phyloP scores from a whole-genome alignment of 2,113 vertebrate genomes.

The Callipepla californica region DNA sequence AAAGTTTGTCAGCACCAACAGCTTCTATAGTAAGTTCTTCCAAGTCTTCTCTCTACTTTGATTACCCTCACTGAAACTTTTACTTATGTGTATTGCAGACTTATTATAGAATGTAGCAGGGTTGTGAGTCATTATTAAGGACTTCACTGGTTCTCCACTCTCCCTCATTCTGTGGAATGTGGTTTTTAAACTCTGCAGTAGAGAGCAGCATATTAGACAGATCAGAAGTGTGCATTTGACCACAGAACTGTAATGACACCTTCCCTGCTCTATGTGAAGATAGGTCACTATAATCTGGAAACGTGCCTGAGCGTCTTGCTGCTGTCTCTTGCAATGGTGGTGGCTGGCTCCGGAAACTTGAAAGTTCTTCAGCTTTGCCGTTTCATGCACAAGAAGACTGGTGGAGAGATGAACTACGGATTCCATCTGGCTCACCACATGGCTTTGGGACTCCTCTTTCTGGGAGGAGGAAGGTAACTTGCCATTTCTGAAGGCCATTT shows the following conservation, averaged over 20 bases:
- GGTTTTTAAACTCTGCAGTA: not conserved
- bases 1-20: slow-evolving; percentile 89
- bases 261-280: slow-evolving; percentile 70
- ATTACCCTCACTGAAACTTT: not conserved
- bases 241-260: not conserved
- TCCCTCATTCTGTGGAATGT: not conserved
- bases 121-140: not conserved
- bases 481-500: not conserved
- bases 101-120: not conserved
- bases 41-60: not conserved
- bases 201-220: not conserved
- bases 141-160: not conserved
- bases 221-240: not conserved
- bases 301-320: slow-evolving; percentile 93
- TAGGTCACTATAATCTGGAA: slow-evolving; percentile 93
- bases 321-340: slow-evolving; percentile 94
- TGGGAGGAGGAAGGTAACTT: slow-evolving; percentile 94
- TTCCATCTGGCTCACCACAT: slow-evolving; percentile 99
- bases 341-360: slow-evolving; percentile 94
- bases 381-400: slow-evolving; percentile 94
- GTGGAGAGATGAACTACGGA: slow-evolving; percentile 97
- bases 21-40: slow-evolving; percentile 88
- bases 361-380: slow-evolving; percentile 95
- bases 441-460: slow-evolving; percentile 94
- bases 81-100: not conserved